These are phyloP conservation scores for Therioaphis trifolii DNA, from an alignment of 2,888 invertebrate genomes.

Conservation along the genomic window DNA sequence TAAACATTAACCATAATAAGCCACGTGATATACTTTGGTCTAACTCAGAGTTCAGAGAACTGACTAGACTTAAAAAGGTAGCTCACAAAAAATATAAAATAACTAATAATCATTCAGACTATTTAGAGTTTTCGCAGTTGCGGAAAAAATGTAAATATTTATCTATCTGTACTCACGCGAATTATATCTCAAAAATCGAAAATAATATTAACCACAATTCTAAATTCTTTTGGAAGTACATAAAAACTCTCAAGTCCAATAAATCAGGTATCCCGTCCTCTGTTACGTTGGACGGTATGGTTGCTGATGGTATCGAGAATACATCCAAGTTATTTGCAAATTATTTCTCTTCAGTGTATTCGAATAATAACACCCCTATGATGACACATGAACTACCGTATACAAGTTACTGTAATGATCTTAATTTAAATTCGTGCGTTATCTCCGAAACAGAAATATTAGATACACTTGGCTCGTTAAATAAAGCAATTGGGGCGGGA, in stretches of 20 bases:
- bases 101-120: background rate
- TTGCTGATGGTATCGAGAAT: conserved; percentile 19
- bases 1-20: conserved; percentile 18
- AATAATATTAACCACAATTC: conserved; percentile 13
- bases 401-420: conserved; percentile 2
- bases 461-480: too few relatives aligned
- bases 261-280: conserved; percentile 26
- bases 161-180: background rate
- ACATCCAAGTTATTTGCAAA: background rate
- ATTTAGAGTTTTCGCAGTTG: conserved; percentile 1
- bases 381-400: background rate
- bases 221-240: conserved; percentile 9
- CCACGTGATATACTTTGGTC: background rate
- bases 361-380: background rate
- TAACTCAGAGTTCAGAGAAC: conserved; percentile 1
- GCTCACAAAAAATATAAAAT: conserved; percentile 21
- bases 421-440: conserved; percentile 9
- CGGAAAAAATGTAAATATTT: conserved; percentile 2
- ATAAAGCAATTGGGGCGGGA: too few relatives aligned
- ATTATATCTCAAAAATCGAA: conserved; percentile 9
- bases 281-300: background rate
- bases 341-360: conserved; percentile 19
- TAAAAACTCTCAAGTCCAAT: conserved; percentile 24
- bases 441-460: background rate
- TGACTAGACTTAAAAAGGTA: conserved; percentile 5